A percentile compares a stretch with the other conserved stretches of the same genome.
Conservation (phyloP, 2,888 invertebrate species). For the Macrosoma leucophasiata region DNA sequence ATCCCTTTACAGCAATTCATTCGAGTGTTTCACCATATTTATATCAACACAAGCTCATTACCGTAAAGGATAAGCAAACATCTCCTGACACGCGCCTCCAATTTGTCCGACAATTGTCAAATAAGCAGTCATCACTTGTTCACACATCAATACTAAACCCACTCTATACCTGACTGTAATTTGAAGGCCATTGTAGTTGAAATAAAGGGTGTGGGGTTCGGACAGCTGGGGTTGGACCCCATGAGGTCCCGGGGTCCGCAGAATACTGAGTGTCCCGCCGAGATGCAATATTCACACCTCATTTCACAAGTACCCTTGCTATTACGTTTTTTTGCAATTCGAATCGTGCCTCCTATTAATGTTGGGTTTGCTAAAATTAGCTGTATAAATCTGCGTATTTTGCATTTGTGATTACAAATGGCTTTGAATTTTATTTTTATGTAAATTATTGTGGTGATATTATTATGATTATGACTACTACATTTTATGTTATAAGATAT, state of each 20-base stretch:
- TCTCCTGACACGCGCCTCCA: constrained; percentile 37
- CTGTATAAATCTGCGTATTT: too few relatives aligned
- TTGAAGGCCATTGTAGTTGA: constrained; percentile 49
- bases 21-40: too few relatives aligned
- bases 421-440: too few relatives aligned
- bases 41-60: too few relatives aligned
- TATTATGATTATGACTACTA: too few relatives aligned
- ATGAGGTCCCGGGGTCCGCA: constrained; percentile 38
- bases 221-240: constrained; percentile 54
- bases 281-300: constrained; percentile 74
- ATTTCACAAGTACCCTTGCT: constrained; percentile 63
- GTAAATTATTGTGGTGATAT: too few relatives aligned
- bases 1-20: too few relatives aligned
- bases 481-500: too few relatives aligned
- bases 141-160: constrained; percentile 32
- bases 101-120: constrained; percentile 39
- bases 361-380: too few relatives aligned
- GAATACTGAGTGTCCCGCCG: constrained; percentile 46
- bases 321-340: constrained; percentile 61
- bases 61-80: too few relatives aligned
- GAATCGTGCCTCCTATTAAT: too few relatives aligned
- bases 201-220: constrained; percentile 43
- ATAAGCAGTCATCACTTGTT: constrained; percentile 28
- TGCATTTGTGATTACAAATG: too few relatives aligned
- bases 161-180: constrained; percentile 56